Conservation (phyloP, 1,140 invertebrate species). For the Caenorhabditis inopinata region DNA sequence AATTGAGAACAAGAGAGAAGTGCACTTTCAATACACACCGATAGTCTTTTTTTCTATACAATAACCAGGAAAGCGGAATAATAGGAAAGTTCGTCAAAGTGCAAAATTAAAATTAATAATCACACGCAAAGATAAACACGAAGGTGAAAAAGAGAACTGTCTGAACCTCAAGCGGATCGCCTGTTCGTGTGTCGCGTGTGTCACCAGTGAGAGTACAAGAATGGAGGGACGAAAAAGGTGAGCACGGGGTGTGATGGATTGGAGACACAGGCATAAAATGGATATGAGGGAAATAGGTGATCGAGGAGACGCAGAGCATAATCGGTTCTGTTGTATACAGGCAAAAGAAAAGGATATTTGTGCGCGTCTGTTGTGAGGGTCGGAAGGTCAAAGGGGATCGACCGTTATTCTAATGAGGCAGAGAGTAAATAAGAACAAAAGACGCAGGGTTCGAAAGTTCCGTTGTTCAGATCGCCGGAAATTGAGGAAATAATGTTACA, state of each 20-base stretch:
- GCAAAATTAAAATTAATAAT: neutral
- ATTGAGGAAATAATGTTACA: neutral
- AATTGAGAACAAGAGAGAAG: constrained; percentile 4
- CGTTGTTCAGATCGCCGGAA: constrained; percentile 26
- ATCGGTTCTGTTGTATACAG: constrained; percentile 24
- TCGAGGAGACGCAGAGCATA: constrained; percentile 7
- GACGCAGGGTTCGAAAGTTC: neutral
- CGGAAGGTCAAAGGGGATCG: neutral
- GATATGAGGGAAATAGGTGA: neutral
- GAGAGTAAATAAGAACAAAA: neutral
- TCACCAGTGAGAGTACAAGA: constrained; percentile 14
- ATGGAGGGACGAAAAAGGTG: constrained; percentile 21
- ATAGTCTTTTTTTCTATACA: constrained; percentile 22
- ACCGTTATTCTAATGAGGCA: constrained; percentile 28
- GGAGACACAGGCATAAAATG: neutral
- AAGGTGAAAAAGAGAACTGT: neutral
- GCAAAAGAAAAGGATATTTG: constrained; percentile 29
- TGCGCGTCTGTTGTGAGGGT: constrained; percentile 19
- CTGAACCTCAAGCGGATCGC: constrained; percentile 7
- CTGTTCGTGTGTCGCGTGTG: neutral
- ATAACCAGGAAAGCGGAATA: too few species aligned
- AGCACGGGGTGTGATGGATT: neutral
- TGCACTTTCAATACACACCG: constrained; percentile 11
- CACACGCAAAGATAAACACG: neutral
- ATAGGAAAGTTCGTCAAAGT: too few species aligned